Evolutionary conservation across 1,140 invertebrate species (phyloP).

Genomic region (Drosophila mayri): DNA sequence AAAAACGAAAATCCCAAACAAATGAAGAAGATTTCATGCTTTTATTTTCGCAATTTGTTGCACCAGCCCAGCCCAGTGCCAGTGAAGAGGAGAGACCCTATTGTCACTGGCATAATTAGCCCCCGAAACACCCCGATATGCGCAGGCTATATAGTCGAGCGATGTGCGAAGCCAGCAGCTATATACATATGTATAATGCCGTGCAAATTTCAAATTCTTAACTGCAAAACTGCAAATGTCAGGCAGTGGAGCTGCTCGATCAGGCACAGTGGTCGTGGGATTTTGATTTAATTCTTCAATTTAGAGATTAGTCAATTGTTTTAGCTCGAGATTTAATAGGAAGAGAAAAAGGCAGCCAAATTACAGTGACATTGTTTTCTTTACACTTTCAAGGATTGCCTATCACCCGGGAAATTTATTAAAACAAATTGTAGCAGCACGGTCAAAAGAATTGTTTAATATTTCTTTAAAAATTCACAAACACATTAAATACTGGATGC

Average conservation of each 20-base stretch:
- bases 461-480: not conserved
- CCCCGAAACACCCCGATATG: slow-evolving; percentile 18
- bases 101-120: slow-evolving; percentile 60
- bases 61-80: slow-evolving; percentile 48
- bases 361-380: not conserved
- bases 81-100: slow-evolving; percentile 32
- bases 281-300: not conserved
- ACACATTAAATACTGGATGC: not conserved
- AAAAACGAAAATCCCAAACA: slow-evolving; percentile 13
- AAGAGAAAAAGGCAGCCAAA: not conserved
- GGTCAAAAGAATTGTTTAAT: not conserved
- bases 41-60: slow-evolving; percentile 74
- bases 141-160: not conserved
- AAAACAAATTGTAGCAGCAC: too few species aligned
- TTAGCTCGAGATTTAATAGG: too few species aligned
- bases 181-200: slow-evolving; percentile 6
- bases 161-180: slow-evolving; percentile 27
- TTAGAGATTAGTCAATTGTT: not conserved
- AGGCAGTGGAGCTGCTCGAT: slow-evolving; percentile 12
- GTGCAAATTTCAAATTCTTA: slow-evolving; percentile 62
- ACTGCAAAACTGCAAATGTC: slow-evolving; percentile 60
- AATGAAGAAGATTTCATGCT: slow-evolving; percentile 64
- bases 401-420: not conserved
- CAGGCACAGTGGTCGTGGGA: slow-evolving; percentile 45
- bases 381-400: not conserved